Conservation (phyloP, 2,113 vertebrate genomes). For the Rhegmatorhina hoffmannsi region DNA sequence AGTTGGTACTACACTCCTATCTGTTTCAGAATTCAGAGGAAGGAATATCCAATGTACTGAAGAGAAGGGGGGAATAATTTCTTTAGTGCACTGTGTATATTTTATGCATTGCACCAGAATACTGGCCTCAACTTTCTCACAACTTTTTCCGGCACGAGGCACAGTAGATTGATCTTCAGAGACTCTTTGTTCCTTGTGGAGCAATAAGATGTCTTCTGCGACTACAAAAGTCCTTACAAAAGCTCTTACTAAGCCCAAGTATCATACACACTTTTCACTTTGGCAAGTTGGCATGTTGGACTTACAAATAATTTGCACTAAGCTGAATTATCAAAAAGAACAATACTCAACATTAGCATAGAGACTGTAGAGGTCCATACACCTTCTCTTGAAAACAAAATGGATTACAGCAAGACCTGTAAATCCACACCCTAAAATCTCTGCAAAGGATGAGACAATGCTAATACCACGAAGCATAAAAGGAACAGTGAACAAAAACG, state of each 20-base stretch:
- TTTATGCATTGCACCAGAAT: neutral
- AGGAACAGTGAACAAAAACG: neutral
- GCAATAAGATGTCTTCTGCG: neutral
- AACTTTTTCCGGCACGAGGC: neutral
- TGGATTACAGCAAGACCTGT: neutral
- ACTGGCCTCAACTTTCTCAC: neutral
- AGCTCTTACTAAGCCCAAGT: neutral
- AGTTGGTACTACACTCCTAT: neutral
- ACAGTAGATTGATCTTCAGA: neutral
- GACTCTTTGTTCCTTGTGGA: neutral
- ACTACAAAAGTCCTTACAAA: neutral
- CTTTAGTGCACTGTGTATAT: neutral
- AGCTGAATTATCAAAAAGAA: neutral
- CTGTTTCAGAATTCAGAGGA: neutral
- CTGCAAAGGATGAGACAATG: neutral
- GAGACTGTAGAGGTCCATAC: neutral
- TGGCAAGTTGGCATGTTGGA: neutral
- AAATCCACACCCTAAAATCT: neutral
- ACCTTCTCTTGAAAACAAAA: neutral
- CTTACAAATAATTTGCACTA: neutral
- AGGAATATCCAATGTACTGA: neutral
- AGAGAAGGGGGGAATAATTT: neutral
- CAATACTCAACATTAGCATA: neutral
- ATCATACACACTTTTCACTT: neutral
- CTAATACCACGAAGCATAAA: neutral